Evolutionary conservation across 2,113 vertebrate genomes (phyloP), one percentile per base, ranked within the genome.

Genomic region (Entelurus aequoreus): DNA sequence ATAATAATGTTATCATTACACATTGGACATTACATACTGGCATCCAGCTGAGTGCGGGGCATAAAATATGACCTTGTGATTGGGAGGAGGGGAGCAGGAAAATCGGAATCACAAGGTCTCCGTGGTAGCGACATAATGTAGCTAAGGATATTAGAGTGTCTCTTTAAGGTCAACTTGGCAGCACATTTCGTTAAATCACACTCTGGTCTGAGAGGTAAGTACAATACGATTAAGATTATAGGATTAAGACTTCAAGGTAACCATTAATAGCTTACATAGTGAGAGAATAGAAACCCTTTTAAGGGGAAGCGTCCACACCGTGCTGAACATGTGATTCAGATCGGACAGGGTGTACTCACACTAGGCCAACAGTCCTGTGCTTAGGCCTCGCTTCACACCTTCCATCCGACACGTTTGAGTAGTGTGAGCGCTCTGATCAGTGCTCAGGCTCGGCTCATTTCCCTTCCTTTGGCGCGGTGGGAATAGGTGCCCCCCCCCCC

Each of bases 191-290:
- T 54, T 54, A 8, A 54, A 37, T 37, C 14, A 4, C 37, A 37
- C 42, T 37, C 36, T 54, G 53, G 12, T 38, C 53, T 54, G 53
- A 54, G 53, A 54, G 52, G 53, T 54, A 54, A 54, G 7, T 54
- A n/a, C 53, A 38, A 54, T 54, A 38, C 53, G 35, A 54, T 54
- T 54, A 54, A 54, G 53, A 54, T 54, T 37, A 54, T 4, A 8
- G 35, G 53, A 54, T 54, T 54, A 54, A 38, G 35, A 54, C 53
- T 37, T 54, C 35, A 38, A 54, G 53, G 4, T 37, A 54, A 38
- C 13, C 14, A 15, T 38, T 13, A 54, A 54, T 54, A 35, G 28
- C 52, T 12, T 54, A 54, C 52, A 54, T 36, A 12, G 42, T 46
- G 42, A 46, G 10, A 11, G 42, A 46, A 46, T 46, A 46, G 42